Evolutionary conservation across 2,888 invertebrate genomes (phyloP), one percentile per base, ranked within the genome.

Genomic region (Nasonovia ribisnigri): DNA sequence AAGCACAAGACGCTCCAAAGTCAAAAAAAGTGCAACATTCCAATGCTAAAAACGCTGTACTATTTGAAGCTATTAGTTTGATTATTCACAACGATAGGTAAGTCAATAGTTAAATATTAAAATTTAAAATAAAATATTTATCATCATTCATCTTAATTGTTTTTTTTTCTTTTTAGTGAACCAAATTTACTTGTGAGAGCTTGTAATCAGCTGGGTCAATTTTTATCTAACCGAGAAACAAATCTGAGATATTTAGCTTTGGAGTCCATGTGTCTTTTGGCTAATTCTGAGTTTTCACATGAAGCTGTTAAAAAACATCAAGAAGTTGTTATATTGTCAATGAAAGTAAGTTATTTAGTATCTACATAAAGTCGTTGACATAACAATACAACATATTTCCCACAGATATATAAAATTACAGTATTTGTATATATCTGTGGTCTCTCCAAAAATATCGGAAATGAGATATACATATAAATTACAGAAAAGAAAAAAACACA

Each of bases 21-120:
- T 99, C 99, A 90, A 99, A 99, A 96, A 99, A 99, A 96, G 99
- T 99, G 54, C 99, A 99, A 96, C 99, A 99, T 96, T 99, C 99
- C 90, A 99, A 99, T 96, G 99, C 99, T 94, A 99, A 99, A 96
- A 99, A 99, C 96, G 99, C 99, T 92, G 99, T 99, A 51, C 96
- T 99, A 43, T 99, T 99, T 96, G 99, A 99, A 96, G 99, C 99
- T 88, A 99, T 99, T 96, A 99, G 99, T 96, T 97, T 99, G 95
- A 99, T 99, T 95, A 99, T 99, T 95, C 99, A 99, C 96, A 99
- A 99, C 96, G 99, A 99, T 96, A 98, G 96, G 96, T 96, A 95
- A 95, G 94, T 43, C 29, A 29, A 16, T 48, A 57, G 54, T 54
- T 54, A 46, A 93, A 84, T 8, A 88, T 42, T 88, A 46, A 13